phyloP scores from a whole-genome alignment of 2,797 vertebrate species.

The Gallirallus australis region DNA sequence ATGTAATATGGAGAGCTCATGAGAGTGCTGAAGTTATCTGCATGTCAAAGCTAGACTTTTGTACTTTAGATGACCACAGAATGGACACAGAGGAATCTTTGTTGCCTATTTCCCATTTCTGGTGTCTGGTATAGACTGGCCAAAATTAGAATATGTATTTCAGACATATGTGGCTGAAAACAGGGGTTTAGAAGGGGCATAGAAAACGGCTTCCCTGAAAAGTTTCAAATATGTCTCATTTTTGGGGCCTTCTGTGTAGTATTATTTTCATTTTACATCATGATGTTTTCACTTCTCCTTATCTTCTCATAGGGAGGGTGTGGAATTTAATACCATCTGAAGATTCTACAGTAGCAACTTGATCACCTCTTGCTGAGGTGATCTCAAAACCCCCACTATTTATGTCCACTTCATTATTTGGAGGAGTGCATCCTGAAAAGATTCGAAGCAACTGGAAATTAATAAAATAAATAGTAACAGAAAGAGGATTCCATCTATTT shows the following conservation, averaged over 20 bases:
- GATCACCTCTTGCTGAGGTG: background rate
- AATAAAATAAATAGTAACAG: background rate
- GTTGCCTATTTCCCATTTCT: background rate
- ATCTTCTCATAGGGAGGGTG: background rate
- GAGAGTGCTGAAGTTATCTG: background rate
- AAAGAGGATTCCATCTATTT: background rate
- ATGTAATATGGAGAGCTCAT: background rate
- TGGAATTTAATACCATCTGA: background rate
- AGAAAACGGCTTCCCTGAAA: background rate
- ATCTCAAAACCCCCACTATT: background rate
- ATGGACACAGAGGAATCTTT: background rate
- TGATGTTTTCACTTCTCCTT: background rate
- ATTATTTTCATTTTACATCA: background rate
- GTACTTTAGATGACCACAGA: background rate
- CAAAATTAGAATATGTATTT: background rate
- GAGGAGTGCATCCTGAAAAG: background rate
- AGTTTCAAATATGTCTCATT: background rate
- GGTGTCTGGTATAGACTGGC: background rate
- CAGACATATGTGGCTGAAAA: background rate
- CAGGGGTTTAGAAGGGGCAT: background rate
- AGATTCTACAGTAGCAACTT: background rate
- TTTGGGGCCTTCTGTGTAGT: background rate
- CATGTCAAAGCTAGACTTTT: background rate
- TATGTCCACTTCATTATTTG: background rate
- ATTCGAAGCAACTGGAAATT: background rate